Conservation (phyloP, 2,113 vertebrate species). For the Oxygymnocypris stewartii region DNA sequence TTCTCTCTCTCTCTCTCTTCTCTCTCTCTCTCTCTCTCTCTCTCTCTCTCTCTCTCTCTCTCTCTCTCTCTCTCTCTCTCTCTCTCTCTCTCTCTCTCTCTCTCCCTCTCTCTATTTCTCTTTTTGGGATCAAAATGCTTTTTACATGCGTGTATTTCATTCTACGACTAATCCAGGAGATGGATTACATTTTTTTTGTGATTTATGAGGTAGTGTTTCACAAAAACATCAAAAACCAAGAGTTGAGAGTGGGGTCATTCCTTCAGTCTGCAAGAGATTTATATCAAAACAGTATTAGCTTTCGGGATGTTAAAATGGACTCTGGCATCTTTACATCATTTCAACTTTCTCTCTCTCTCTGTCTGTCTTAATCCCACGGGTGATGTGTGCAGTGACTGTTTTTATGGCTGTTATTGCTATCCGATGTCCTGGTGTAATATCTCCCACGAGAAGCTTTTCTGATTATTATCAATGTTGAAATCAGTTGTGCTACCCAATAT, state of each 20-base stretch:
- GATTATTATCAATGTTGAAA: too few species aligned
- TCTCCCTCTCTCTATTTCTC: too few species aligned
- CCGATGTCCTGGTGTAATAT: slow-evolving; percentile 67
- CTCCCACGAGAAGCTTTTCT: neutral
- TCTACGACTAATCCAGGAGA: neutral
- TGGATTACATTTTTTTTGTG: neutral
- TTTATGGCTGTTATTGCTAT: slow-evolving; percentile 76
- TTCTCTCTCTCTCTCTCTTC: too few species aligned
- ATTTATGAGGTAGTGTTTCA: slow-evolving; percentile 16
- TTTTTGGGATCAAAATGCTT: neutral
- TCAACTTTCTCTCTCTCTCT: slow-evolving; percentile 55
- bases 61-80: too few species aligned
- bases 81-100: too few species aligned
- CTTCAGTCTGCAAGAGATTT: neutral
- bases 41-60: too few species aligned
- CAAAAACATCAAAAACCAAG: neutral
- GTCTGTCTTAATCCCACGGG: slow-evolving; percentile 57
- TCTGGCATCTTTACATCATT: neutral
- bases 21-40: too few species aligned
- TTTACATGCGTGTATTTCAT: neutral
- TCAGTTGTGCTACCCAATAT: too few species aligned
- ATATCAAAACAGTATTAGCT: slow-evolving; percentile 12
- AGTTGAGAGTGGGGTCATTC: neutral
- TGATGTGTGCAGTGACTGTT: slow-evolving; percentile 71
- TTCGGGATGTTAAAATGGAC: slow-evolving; percentile 35